phyloP scores from a whole-genome alignment of 2,113 vertebrate species.

The Xenopus borealis region DNA sequence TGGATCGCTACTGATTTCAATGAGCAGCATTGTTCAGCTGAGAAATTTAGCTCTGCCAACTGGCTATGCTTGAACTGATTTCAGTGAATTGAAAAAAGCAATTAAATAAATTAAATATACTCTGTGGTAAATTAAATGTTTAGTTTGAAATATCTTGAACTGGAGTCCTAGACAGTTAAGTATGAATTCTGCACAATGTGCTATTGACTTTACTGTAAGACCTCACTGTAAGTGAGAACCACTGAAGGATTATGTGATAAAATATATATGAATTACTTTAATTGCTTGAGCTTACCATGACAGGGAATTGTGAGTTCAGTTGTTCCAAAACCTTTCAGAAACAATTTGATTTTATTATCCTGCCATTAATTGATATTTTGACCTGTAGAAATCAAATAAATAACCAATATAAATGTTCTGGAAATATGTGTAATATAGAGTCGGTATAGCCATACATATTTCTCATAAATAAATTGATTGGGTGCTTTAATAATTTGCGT shows the following conservation, averaged over 20 bases:
- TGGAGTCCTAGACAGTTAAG: not conserved
- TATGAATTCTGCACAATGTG: slow-evolving; percentile 26
- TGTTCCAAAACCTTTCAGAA: no score
- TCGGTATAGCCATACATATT: no score
- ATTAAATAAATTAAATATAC: slow-evolving; percentile 41
- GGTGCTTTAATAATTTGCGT: no score
- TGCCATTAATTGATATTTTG: not conserved
- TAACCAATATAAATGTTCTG: no score
- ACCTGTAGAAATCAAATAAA: not conserved
- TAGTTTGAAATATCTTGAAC: slow-evolving; percentile 13
- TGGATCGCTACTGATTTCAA: slow-evolving; percentile 4
- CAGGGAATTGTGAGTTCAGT: slow-evolving; percentile 14
- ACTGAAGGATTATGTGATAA: slow-evolving; percentile 14
- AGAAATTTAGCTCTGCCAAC: not conserved
- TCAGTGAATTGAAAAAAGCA: slow-evolving; percentile 25
- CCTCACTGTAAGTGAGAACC: slow-evolving; percentile 16
- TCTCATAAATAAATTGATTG: no score
- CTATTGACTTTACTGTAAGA: slow-evolving; percentile 8
- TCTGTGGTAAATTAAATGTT: slow-evolving; percentile 25
- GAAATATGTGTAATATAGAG: no score
- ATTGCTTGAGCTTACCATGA: slow-evolving; percentile 15
- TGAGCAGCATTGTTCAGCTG: slow-evolving; percentile 4
- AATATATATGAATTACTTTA: not conserved
- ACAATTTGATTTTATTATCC: slow-evolving; percentile 10
- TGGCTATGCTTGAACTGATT: slow-evolving; percentile 18